A percentile compares a stretch with the other conserved stretches of the same genome.
Conservation (phyloP, 2,797 vertebrate genomes). For the Odontamblyopus rebecca region DNA sequence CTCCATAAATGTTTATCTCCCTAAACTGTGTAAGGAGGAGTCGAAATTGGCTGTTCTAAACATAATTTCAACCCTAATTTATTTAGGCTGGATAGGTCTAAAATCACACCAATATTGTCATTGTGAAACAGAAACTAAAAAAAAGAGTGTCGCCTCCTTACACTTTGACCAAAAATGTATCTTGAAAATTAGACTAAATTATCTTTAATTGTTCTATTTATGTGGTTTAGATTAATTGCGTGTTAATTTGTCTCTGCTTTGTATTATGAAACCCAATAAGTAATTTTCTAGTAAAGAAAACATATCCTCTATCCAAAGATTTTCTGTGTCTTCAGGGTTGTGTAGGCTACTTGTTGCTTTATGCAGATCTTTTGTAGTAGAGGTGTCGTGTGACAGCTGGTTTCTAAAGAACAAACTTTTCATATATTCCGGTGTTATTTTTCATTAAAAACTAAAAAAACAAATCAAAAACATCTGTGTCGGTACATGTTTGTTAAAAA, state of each 20-base stretch:
- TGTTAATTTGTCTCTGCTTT: conserved; percentile 73
- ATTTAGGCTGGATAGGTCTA: conserved; percentile 15
- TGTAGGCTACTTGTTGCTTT: conserved; percentile 92
- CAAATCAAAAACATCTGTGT: conserved; percentile 57
- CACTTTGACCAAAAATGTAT: conserved; percentile 85
- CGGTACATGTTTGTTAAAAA: neutral
- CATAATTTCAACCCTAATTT: conserved; percentile 14
- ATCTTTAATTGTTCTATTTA: conserved; percentile 53
- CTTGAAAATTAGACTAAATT: conserved; percentile 58
- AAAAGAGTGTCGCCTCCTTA: conserved; percentile 65
- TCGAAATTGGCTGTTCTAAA: conserved; percentile 24
- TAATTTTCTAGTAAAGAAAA: conserved; percentile 81
- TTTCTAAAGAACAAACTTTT: conserved; percentile 92
- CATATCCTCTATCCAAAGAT: conserved; percentile 95
- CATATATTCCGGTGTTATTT: conserved; percentile 92
- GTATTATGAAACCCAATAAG: conserved; percentile 82
- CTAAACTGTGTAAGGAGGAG: conserved; percentile 52
- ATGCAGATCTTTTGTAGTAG: conserved; percentile 98
- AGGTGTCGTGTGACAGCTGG: conserved; percentile 86
- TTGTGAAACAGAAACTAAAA: conserved; percentile 21
- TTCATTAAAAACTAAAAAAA: conserved; percentile 86
- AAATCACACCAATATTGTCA: conserved; percentile 18
- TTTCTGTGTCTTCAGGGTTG: conserved; percentile 94
- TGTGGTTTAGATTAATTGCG: conserved; percentile 20
- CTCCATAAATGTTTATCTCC: conserved; percentile 58